Conservation (phyloP, 2,888 invertebrate genomes). For the Athalia cordata region DNA sequence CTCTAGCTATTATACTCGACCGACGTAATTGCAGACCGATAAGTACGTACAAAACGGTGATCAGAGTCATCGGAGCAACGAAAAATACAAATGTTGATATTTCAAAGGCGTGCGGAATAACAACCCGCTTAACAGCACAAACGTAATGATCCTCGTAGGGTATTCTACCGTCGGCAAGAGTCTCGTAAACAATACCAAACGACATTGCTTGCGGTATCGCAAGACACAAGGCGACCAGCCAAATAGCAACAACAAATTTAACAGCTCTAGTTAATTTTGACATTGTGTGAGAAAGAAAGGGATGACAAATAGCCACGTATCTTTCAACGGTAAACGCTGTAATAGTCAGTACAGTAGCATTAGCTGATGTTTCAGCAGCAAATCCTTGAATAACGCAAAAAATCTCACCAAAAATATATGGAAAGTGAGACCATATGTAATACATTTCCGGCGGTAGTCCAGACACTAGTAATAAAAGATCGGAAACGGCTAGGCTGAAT, state of each 20-base stretch:
- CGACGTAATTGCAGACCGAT: constrained; percentile 72
- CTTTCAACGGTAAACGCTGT: constrained; percentile 93
- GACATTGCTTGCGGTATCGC: constrained; percentile 81
- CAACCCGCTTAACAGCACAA: constrained; percentile 68
- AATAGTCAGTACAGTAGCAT: constrained; percentile 90
- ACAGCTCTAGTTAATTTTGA: constrained; percentile 88
- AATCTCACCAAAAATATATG: constrained; percentile 85
- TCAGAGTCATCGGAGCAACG: constrained; percentile 78
- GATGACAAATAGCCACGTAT: constrained; percentile 90
- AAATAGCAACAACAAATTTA: constrained; percentile 84
- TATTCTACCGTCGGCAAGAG: constrained; percentile 28
- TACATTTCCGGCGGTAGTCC: constrained; percentile 89
- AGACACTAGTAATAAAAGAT: constrained; percentile 82
- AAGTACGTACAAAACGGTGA: constrained; percentile 76
- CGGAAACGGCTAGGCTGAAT: constrained; percentile 86
- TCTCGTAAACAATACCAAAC: constrained; percentile 68
- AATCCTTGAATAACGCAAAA: constrained; percentile 85
- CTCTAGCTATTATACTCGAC: constrained; percentile 64
- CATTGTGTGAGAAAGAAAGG: constrained; percentile 82
- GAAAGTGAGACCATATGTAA: constrained; percentile 83
- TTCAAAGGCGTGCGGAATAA: constrained; percentile 74
- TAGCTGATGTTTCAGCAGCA: constrained; percentile 89
- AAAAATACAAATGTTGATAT: constrained; percentile 78
- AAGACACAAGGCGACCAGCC: constrained; percentile 83
- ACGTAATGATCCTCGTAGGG: constrained; percentile 59